Base-by-base conservation (phyloP, 2,888 invertebrate genomes). In the Diaperis boleti region DNA sequence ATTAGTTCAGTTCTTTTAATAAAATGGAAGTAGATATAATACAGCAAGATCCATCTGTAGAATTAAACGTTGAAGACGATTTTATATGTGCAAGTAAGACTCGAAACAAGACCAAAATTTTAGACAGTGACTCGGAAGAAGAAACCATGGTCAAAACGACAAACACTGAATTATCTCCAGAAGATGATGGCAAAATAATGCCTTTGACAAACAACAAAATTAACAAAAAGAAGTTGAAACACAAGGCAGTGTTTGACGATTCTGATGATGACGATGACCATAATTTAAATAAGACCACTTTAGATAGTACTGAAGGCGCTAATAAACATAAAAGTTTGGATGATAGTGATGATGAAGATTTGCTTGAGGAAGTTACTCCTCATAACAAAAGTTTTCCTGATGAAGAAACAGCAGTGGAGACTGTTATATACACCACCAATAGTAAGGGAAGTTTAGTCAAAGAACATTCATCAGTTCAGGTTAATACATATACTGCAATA, bases 61-160 rank as follows among this genome's bases (percentile, higher is more conserved):
- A n/a, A n/a, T n/a, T n/a, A n/a, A n/a, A n/a, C n/a, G n/a, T n/a
- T n/a, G n/a, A n/a, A n/a, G n/a, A n/a, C n/a, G n/a, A n/a, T n/a
- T n/a, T n/a, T n/a, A n/a, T n/a, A n/a, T n/a, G n/a, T n/a, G n/a
- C n/a, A n/a, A 50, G 17, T 8, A 57, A 18, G 44, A 33, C 6
- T 11, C 8, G 37, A 50, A 35, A 66, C 54, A 59, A 37, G 33
- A n/a, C 31, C 33, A 44, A 33, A 54, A 55, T 63, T 57, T 35
- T 68, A 14, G 70, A 73, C 56, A 73, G 71, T 60, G 72, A 72
- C n/a, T 65, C 67, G 29, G 64, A 64, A 3, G 17, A 31, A 31
- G 62, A 64, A 20, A 10, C 35, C 8, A 18, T 11, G 5, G 11
- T 2, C n/a, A 35, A 49, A 10, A 18, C 11, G 7, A 6, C 17